Evolutionary conservation across 1,140 invertebrate genomes (phyloP), one percentile per base, ranked within the genome.

Genomic region (Drosophila lini): DNA sequence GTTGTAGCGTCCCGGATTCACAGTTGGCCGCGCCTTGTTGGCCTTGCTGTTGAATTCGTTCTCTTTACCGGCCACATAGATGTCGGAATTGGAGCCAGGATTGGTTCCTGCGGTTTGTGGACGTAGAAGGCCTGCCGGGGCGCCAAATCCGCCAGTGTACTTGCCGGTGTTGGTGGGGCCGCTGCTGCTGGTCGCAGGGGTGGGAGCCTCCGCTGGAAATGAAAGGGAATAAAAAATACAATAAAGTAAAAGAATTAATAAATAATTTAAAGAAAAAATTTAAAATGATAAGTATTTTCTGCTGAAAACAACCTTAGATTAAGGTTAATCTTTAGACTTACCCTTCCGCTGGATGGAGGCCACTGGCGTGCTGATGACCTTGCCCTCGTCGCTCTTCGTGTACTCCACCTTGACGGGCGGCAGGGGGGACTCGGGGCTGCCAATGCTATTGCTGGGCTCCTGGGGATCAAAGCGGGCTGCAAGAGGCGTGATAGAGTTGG

Each of bases 371-470:
- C 81, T 91, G 38, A 92, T 91, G 28, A 92, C 91, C 67, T 92
- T 92, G 62, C 91, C 91, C 28, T 91, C 91, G 19, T 91, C 85
- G 63, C 91, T 91, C 69, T 92, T 92, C 28, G 74, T 90, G 52
- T 90, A 90, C 69, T 85, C 86, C 8, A 90, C 64, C 62, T 90
- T 88, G 28, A 53, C 57, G 34, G 86, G 79, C 22, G 79, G 74
- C 47, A 81, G 80, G 22, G 64, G 78, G 22, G 68, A 64, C 8
- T 85, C 75, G 13, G 1, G 11, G 38, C 55, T 67, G 36, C 32
- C 25, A 1, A 62, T 31, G 28, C 48, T 44, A 9, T 56, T 25
- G 34, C 64, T 57, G 59, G 22, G 19, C 7, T 31, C 28, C 31
- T 34, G 69, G 22, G 79, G 31, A 59, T 91, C 91, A 34, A 91